Base-by-base conservation (phyloP, 2,113 vertebrate genomes). In the Brachyhypopomus gauderio region DNA sequence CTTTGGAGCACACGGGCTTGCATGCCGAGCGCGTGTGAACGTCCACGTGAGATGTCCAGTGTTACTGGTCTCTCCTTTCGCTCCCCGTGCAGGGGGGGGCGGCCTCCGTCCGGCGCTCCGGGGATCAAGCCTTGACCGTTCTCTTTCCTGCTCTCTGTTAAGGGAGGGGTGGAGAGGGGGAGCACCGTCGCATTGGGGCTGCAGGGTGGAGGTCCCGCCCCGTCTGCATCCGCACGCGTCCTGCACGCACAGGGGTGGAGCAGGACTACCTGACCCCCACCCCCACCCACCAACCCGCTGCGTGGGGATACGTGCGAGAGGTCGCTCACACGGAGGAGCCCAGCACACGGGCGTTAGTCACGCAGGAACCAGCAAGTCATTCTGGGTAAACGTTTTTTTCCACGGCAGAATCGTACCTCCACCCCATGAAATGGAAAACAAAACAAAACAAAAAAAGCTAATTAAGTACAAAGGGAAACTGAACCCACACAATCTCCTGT, bases 401-500 rank as follows among this genome's bases (percentile, higher is more conserved):
- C 23, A 41, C 48, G 48, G 74, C 45, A 20, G 20, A 74, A 55
- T 45, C 23, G 16, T 36, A 27, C 55, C 17, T 23, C 19, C 27
- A 56, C 55, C 38, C 36, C 34, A 34, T 22, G 8, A 58, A 23
- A 52, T 52, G 45, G 36, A 66, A 77, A 60, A 22, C 3, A 60
- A 60, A 60, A 60, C 19, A 60, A 60, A 60, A 60, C 19, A n/a
- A 60, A 20, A 41, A 41, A 75, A 85, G 86, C 89, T 41, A 90
- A 91, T 90, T 87, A 85, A 90, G 78, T 66, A 85, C 80, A 87
- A 89, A 78, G 77, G 84, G 73, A 86, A 88, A 89, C 83, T 83
- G 86, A 90, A 88, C 88, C 90, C 88, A 90, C 88, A 90, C 90
- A 22, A 78, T 84, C 87, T 86, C 84, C 75, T 66, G 80, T 86